phyloP scores from a whole-genome alignment of 2,113 vertebrate genomes.

The Pimephales promelas region DNA sequence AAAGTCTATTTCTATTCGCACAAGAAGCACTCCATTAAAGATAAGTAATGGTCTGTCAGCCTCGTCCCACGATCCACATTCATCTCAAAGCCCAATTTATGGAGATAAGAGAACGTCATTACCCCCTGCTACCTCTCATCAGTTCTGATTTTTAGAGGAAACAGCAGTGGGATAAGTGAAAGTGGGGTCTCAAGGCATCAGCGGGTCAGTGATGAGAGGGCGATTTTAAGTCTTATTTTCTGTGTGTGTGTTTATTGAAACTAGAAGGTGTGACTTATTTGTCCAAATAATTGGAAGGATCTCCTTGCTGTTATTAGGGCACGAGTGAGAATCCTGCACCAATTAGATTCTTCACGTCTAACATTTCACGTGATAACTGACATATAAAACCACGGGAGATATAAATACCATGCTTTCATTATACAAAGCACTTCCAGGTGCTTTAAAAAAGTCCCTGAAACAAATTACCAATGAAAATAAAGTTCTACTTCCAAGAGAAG shows the following conservation, averaged over 20 bases:
- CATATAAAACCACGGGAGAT: not conserved
- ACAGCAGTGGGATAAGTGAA: constrained; percentile 8
- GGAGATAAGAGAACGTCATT: constrained; percentile 49
- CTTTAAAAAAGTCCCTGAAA: constrained; percentile 8
- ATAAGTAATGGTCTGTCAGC: constrained; percentile 55
- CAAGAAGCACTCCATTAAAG: constrained; percentile 35
- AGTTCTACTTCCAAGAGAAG: not conserved
- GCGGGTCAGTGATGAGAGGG: not conserved
- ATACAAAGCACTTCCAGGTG: not conserved
- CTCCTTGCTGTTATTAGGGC: not conserved
- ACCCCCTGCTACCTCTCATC: constrained; percentile 51
- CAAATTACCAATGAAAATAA: constrained; percentile 11
- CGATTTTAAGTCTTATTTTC: not conserved
- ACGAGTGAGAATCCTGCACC: not conserved
- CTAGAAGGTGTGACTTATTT: not conserved
- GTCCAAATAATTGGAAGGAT: not conserved
- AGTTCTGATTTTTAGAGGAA: constrained; percentile 7
- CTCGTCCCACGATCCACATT: constrained; percentile 16
- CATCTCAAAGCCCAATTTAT: constrained; percentile 49
- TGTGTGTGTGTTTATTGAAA: not conserved
- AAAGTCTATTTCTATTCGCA: constrained; percentile 19
- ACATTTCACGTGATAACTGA: not conserved
- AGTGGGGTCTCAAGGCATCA: not conserved
- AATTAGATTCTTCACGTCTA: constrained; percentile 13
- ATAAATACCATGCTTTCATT: constrained; percentile 15